Evolutionary conservation across 2,113 vertebrate genomes (phyloP).

Genomic region (Madoqua kirkii): DNA sequence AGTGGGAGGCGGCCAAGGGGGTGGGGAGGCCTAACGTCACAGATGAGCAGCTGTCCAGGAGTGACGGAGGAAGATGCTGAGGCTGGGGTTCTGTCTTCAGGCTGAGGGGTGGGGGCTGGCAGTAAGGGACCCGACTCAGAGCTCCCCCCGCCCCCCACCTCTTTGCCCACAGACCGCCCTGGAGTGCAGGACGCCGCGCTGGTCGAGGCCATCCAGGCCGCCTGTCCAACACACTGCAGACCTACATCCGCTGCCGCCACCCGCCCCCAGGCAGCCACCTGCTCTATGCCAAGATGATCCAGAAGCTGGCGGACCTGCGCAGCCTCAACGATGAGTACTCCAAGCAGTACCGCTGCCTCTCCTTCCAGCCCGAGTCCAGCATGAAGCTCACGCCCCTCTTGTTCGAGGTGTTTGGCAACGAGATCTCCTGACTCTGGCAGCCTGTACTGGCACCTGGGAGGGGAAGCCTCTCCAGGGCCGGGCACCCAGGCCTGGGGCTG

Average conservation of each 20-base stretch:
- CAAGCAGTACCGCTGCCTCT: conserved; percentile 94
- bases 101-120: accelerated
- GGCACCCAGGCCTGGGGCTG: not conserved
- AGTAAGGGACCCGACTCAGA: not conserved
- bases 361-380: conserved; percentile 93
- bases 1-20: accelerated
- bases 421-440: conserved; percentile 85
- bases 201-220: conserved; percentile 91
- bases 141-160: accelerated
- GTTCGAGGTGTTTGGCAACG: conserved; percentile 95
- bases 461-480: not conserved
- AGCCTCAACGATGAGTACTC: conserved; percentile 98
- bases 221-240: conserved; percentile 92
- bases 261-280: conserved; percentile 85
- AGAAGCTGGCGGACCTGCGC: conserved; percentile 95
- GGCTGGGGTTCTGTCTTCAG: not conserved
- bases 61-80: not conserved
- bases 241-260: conserved; percentile 92
- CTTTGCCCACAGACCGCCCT: conserved; percentile 86
- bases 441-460: not conserved
- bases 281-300: conserved; percentile 98
- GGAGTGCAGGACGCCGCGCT: conserved; percentile 90
- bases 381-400: conserved; percentile 97
- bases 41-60: not conserved
- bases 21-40: not conserved